Evolutionary conservation across 2,797 vertebrate genomes (phyloP).

Genomic region (Sebastiscus albofasciatus): DNA sequence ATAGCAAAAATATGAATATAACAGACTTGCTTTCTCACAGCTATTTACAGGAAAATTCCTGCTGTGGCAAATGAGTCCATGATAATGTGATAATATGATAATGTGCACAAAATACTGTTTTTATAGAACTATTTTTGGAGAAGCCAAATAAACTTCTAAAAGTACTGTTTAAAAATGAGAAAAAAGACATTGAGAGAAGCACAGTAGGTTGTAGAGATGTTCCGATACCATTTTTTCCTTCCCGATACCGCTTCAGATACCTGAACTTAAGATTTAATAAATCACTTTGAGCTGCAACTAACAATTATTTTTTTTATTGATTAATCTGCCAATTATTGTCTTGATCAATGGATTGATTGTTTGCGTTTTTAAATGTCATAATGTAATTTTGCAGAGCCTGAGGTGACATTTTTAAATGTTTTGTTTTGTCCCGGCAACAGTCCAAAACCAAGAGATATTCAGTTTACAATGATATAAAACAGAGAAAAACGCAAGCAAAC

Average conservation of each 20-base stretch:
- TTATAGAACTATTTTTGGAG: neutral
- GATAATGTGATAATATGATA: neutral
- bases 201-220: neutral
- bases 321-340: neutral
- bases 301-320: conserved; percentile 8
- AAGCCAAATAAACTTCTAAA: neutral
- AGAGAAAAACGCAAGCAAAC: neutral
- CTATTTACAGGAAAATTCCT: conserved; percentile 10
- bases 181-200: neutral
- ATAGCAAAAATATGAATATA: conserved; percentile 33
- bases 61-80: conserved; percentile 5
- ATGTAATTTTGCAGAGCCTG: neutral
- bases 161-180: neutral
- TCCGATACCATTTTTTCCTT: no score
- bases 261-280: neutral
- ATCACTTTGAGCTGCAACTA: neutral
- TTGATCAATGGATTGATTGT: neutral
- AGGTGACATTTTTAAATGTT: neutral
- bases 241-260: no score
- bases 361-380: neutral
- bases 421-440: neutral
- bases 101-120: neutral
- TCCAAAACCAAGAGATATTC: neutral
- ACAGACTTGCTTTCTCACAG: conserved; percentile 4
- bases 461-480: neutral